Percentiles rank a stretch among this genome's conserved stretches.
Conservation (phyloP, 2,797 vertebrate species). For the Choloepus didactylus region DNA sequence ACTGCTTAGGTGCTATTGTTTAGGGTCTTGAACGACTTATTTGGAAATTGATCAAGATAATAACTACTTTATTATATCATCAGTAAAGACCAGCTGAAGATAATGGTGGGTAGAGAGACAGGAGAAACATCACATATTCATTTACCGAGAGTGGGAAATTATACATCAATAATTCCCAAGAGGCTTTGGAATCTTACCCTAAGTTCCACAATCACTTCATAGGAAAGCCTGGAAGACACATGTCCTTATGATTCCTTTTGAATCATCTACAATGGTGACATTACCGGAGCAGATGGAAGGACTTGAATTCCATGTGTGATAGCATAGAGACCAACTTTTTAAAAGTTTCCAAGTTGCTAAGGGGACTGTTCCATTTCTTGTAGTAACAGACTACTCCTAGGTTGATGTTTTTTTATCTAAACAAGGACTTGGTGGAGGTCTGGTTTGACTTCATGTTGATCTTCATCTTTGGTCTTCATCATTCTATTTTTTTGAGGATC, state of each 20-base stretch:
- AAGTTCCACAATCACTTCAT: neutral
- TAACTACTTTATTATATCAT: neutral
- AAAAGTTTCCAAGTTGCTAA: neutral
- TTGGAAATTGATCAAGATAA: neutral
- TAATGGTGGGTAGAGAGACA: neutral
- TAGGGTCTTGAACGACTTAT: neutral
- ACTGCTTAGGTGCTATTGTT: neutral
- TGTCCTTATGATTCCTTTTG: neutral
- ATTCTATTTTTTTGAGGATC: neutral
- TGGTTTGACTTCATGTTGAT: neutral
- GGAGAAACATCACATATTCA: neutral
- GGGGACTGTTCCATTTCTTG: neutral
- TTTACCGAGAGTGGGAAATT: neutral
- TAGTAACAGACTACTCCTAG: neutral
- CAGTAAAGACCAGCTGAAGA: neutral
- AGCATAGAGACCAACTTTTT: neutral
- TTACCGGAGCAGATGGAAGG: neutral
- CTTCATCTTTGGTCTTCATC: neutral
- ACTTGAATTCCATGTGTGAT: neutral
- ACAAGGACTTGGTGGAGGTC: neutral
- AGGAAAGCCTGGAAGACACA: neutral
- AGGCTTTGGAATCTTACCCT: neutral
- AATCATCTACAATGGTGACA: neutral
- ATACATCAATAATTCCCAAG: neutral
- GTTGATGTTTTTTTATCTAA: constrained; percentile 27